Base-by-base conservation (phyloP, 2,113 vertebrate species). In the Rhabdomys dilectus region DNA sequence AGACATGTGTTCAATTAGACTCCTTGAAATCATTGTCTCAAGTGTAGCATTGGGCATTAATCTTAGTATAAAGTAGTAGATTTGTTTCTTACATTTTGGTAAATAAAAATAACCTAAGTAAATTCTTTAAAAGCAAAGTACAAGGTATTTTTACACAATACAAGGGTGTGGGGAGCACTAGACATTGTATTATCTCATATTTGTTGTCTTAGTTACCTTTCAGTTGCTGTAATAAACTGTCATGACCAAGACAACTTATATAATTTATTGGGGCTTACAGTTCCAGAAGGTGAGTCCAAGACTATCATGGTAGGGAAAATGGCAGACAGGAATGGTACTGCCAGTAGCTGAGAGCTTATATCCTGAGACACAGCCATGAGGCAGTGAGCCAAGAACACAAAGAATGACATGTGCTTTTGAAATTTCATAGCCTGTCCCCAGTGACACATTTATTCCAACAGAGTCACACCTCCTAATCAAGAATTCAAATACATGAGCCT, bases 51-150 rank as follows among this genome's bases (percentile, higher is more conserved):
- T 21, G 70, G n/a, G 36, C 36, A 85, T 42, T 45, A n/a, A 60
- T 91, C 29, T 78, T 81, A 91, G 77, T 81, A 64, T 91, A 95
- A 93, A 92, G 64, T 45, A 88, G 84, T 29, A 76, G 1, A 70
- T 77, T 45, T 1, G 6, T 56, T 91, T 80, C 77, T 87, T 78
- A 31, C 66, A 22, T 89, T 94, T 66, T 82, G 72, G 42, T 11
- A 91, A 45, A 68, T 89, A 87, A 73, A 73, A 94, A 56, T 29
- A 96, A 91, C 29, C 87, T 45, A 75, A 85, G 34, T 53, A 68
- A 95, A 21, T n/a, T 78, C n/a, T 78, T 53, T 24, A 31, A 39
- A 91, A 82, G 21, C 48, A 81, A 29, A 36, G 8, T 70, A 70
- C n/a, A 95, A 81, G 34, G 85, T 88, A 45, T 42, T 93, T 94